Percentiles rank a stretch among this genome's conserved stretches.
phyloP scores from a whole-genome alignment of 2,888 invertebrate genomes.

The Cantharis rufa region DNA sequence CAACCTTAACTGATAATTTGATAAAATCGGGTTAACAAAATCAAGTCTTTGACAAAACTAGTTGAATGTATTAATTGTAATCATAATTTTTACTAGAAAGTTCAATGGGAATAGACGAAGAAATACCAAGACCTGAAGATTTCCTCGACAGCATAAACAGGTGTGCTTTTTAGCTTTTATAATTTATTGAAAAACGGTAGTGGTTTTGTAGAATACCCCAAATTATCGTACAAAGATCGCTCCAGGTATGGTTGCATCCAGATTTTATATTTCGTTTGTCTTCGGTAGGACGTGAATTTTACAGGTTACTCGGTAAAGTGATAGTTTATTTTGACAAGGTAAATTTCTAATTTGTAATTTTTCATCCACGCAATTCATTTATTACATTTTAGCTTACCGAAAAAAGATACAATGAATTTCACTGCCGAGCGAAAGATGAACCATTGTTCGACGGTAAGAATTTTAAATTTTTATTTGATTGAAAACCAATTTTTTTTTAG shows the following conservation, averaged over 20 bases:
- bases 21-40: no score
- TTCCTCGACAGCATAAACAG: no score
- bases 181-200: no score
- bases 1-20: no score
- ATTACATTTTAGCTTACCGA: constrained; percentile 5
- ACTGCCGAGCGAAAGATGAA: background rate
- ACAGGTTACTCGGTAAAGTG: background rate
- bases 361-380: background rate
- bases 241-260: background rate
- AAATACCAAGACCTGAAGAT: background rate
- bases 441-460: constrained; percentile 1
- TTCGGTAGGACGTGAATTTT: background rate
- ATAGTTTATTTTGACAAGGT: background rate
- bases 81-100: constrained; percentile 58
- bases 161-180: no score
- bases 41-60: no score
- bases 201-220: background rate
- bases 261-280: background rate
- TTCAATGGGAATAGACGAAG: constrained; percentile 64
- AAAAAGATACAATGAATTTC: constrained; percentile 9
- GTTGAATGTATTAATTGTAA: no score
- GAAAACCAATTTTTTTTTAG: no score
- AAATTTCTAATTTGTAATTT: background rate
- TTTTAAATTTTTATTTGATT: background rate
- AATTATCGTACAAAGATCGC: background rate